These are phyloP conservation scores for Poeciliopsis infans DNA, from an alignment of 2,797 vertebrate genomes.

Conservation along the genomic window DNA sequence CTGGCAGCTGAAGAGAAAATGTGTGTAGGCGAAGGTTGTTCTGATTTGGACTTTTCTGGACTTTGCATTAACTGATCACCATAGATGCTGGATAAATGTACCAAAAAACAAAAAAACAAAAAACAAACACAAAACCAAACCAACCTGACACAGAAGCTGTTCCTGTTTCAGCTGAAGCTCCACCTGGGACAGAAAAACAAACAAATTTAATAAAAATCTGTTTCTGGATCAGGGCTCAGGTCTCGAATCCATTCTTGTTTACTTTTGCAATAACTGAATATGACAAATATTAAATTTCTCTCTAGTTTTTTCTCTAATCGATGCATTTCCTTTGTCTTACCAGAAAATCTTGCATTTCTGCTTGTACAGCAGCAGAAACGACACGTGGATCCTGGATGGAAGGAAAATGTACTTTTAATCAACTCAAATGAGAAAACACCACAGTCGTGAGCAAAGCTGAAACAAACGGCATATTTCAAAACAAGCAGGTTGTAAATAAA, in stretches of 20 bases:
- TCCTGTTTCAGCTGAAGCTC: constrained; percentile 63
- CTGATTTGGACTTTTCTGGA: not conserved
- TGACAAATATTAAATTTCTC: not conserved
- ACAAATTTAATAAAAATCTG: not conserved
- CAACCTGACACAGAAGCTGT: constrained; percentile 55
- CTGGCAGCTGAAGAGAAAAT: not conserved
- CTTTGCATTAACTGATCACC: not conserved
- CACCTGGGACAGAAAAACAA: constrained; percentile 43
- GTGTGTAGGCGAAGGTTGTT: not conserved
- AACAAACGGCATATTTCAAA: not conserved
- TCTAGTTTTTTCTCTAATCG: not conserved
- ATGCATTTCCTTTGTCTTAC: constrained; percentile 40
- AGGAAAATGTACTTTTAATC: not conserved
- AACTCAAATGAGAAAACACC: not conserved
- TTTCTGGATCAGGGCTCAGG: not conserved
- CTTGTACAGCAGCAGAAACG: constrained; percentile 57
- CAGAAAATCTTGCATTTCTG: constrained; percentile 55
- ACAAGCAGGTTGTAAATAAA: not conserved
- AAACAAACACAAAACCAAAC: not conserved
- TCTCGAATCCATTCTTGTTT: not conserved
- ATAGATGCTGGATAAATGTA: not conserved
- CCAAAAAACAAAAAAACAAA: not conserved
- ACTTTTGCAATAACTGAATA: too few species aligned
- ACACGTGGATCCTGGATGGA: constrained; percentile 50
- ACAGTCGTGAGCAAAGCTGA: not conserved